Evolutionary conservation across 2,797 vertebrate species (phyloP).

Genomic region (Acanthopagrus latus): DNA sequence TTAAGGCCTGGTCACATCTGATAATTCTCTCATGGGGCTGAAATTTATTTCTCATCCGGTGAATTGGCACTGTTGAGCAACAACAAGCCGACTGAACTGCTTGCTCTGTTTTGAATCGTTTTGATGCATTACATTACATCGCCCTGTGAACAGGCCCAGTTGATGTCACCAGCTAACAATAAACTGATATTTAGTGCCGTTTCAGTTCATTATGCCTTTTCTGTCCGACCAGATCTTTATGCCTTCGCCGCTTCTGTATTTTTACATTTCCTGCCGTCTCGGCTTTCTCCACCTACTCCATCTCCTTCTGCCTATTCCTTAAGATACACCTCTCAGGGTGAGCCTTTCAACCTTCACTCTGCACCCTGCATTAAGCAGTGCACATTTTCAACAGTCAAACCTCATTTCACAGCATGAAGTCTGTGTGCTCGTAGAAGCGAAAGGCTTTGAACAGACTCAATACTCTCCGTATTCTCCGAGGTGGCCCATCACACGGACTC

Average conservation of each 20-base stretch:
- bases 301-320: conserved; percentile 10
- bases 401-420: conserved; percentile 67
- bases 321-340: conserved; percentile 34
- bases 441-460: conserved; percentile 69
- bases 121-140: too few relatives aligned
- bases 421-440: conserved; percentile 32
- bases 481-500: conserved; percentile 44
- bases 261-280: conserved; percentile 8
- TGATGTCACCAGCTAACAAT: too few relatives aligned
- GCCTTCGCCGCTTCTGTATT: conserved; percentile 1
- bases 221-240: background rate
- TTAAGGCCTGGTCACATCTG: background rate
- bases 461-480: conserved; percentile 53
- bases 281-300: background rate
- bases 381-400: conserved; percentile 66
- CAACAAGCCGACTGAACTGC: too few relatives aligned
- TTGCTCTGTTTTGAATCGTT: too few relatives aligned
- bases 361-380: conserved; percentile 49
- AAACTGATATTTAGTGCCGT: too few relatives aligned
- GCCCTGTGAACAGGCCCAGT: too few relatives aligned
- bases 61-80: background rate
- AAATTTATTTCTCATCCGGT: background rate
- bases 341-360: conserved; percentile 51
- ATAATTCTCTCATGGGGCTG: background rate
- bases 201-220: too few relatives aligned